Conservation (phyloP, 2,797 vertebrate species). For the Spea hammondii region DNA sequence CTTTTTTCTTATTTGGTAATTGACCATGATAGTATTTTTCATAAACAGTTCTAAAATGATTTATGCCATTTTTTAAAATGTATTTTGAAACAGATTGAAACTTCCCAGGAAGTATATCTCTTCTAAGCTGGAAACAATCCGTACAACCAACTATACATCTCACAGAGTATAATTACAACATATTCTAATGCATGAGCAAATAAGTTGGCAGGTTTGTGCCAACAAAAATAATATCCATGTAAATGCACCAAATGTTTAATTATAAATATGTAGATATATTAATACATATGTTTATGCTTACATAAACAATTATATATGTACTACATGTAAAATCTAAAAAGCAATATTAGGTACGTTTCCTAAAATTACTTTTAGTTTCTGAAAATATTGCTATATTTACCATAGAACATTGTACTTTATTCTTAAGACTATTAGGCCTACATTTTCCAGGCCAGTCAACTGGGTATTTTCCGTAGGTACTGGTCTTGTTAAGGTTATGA, state of each 20-base stretch:
- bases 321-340: too few relatives aligned
- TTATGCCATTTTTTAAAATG: slow-evolving; percentile 25
- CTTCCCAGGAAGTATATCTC: slow-evolving; percentile 40
- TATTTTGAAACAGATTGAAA: slow-evolving; percentile 49
- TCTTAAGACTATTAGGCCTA: neutral
- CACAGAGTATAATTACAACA: slow-evolving; percentile 41
- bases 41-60: slow-evolving; percentile 10
- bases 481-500: slow-evolving; percentile 40
- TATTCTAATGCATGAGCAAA: slow-evolving; percentile 34
- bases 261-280: too few relatives aligned
- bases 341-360: too few relatives aligned
- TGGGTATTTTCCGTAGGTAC: slow-evolving; percentile 7
- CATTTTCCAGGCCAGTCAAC: neutral
- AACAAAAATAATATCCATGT: slow-evolving; percentile 26
- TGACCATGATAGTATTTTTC: neutral
- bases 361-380: neutral
- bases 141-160: slow-evolving; percentile 38
- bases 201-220: slow-evolving; percentile 25
- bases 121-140: slow-evolving; percentile 41
- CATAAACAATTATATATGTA: too few relatives aligned
- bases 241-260: too few relatives aligned
- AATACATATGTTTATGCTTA: too few relatives aligned
- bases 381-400: neutral
- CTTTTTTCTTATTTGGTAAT: slow-evolving; percentile 1
- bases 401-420: neutral